phyloP scores from a whole-genome alignment of 2,888 invertebrate species.

The Orchestes rusci region DNA sequence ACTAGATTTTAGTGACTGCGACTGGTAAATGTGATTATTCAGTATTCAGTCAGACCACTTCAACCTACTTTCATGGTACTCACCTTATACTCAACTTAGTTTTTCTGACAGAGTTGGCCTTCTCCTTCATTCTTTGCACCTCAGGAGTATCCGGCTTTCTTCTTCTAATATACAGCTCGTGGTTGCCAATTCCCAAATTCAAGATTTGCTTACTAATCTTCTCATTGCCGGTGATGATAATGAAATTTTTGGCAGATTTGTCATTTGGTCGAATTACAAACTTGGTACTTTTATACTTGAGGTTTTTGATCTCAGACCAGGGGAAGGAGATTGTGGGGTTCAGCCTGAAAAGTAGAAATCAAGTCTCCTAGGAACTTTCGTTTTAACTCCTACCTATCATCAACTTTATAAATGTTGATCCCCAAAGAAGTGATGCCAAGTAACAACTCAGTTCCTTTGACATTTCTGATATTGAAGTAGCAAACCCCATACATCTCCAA shows the following conservation, averaged over 20 bases:
- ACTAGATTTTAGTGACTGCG: too few relatives aligned
- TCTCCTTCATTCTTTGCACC: conserved; percentile 99
- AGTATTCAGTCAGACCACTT: too few relatives aligned
- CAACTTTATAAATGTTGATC: conserved; percentile 95
- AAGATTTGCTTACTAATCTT: conserved; percentile 97
- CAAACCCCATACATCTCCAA: conserved; percentile 98
- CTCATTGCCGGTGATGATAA: conserved; percentile 93
- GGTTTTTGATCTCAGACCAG: conserved; percentile 98
- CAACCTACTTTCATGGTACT: too few relatives aligned
- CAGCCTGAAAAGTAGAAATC: conserved; percentile 55
- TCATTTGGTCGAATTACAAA: conserved; percentile 99
- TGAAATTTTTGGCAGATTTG: conserved; percentile 97
- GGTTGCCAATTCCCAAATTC: conserved; percentile 98
- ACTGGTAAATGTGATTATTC: too few relatives aligned
- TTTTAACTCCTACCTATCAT: conserved; percentile 86
- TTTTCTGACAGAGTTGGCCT: conserved; percentile 87
- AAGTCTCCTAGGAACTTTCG: too few relatives aligned
- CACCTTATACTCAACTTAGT: conserved; percentile 51
- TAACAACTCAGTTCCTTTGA: conserved; percentile 95
- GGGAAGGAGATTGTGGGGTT: conserved; percentile 98
- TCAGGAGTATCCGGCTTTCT: conserved; percentile 98
- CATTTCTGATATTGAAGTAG: conserved; percentile 97
- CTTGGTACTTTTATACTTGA: conserved; percentile 97
- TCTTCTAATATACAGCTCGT: conserved; percentile 95
- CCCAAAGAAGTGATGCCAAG: conserved; percentile 96